Base-by-base conservation (phyloP, 2,888 invertebrate genomes). In the Acleris holmiana region DNA sequence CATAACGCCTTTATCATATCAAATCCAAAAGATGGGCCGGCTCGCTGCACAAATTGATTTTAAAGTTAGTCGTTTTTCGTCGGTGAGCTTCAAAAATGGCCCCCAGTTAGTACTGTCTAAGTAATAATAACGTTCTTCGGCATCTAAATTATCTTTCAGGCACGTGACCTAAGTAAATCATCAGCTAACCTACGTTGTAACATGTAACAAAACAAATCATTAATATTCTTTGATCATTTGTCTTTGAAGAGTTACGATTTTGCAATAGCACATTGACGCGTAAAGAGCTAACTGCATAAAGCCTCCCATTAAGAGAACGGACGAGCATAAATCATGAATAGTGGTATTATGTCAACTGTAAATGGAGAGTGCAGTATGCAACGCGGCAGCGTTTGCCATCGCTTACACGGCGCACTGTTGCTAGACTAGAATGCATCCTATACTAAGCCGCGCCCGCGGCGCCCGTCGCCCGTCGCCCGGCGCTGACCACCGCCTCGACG, bases 291-390 rank as follows among this genome's bases (percentile, higher is more conserved):
- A 55, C 61, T 53, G 60, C 54, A 56, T 68, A 59, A 66, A 68
- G 57, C 46, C 35, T 67, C 46, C 67, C 68, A 68, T 73, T 70
- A 68, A 44, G 58, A 64, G 49, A 68, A 68, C 57, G 61, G 66
- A 47, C 58, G 62, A 67, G 62, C 70, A 70, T 71, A 69, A 69
- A 71, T 72, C 69, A 71, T 68, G 67, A 69, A 61, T 48, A 68
- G 53, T 62, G 35, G 49, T 57, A 67, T 68, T 71, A 69, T 71
- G 71, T 70, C 66, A 70, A 66, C 57, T 54, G 50, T 65, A 68
- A 64, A 69, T 66, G 64, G 70, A 62, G 50, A 60, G 66, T 68
- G 69, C 69, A 70, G 65, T 62, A 58, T 68, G 69, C 69, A 68
- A 61, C 61, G 53, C 67, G 53, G 17, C 21, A 41, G 61, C 61